Conservation (phyloP, 2,113 vertebrate species). For the Oryzias woworae region DNA sequence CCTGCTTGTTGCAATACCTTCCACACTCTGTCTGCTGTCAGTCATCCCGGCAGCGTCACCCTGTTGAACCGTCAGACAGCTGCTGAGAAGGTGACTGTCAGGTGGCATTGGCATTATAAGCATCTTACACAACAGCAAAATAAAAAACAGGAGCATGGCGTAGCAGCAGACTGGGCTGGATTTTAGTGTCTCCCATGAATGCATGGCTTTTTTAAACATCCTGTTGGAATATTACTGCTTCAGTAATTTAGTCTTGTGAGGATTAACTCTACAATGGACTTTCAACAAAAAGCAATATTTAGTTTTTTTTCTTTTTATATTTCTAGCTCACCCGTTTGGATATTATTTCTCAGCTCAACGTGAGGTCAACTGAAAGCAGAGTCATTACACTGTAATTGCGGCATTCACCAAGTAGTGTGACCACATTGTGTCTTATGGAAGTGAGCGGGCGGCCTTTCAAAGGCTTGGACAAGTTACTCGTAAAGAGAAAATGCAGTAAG, state of each 20-base stretch:
- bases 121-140: slow-evolving; percentile 11
- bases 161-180: no score
- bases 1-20: not conserved
- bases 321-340: not conserved
- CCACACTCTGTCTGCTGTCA: not conserved
- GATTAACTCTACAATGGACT: not conserved
- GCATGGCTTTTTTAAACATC: no score
- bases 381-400: not conserved
- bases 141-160: not conserved
- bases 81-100: slow-evolving; percentile 13
- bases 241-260: not conserved
- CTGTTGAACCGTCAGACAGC: not conserved
- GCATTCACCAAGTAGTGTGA: not conserved
- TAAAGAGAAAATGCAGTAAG: slow-evolving; percentile 3
- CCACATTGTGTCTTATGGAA: slow-evolving; percentile 17
- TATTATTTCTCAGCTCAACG: not conserved
- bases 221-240: not conserved
- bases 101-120: not conserved
- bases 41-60: not conserved
- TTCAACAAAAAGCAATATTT: not conserved
- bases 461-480: slow-evolving; percentile 15
- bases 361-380: slow-evolving; percentile 7
- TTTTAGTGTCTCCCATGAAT: no score
- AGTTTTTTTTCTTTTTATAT: not conserved
- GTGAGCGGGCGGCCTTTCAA: slow-evolving; percentile 7